phyloP scores from a whole-genome alignment of 2,888 invertebrate species.

The Vanessa cardui region DNA sequence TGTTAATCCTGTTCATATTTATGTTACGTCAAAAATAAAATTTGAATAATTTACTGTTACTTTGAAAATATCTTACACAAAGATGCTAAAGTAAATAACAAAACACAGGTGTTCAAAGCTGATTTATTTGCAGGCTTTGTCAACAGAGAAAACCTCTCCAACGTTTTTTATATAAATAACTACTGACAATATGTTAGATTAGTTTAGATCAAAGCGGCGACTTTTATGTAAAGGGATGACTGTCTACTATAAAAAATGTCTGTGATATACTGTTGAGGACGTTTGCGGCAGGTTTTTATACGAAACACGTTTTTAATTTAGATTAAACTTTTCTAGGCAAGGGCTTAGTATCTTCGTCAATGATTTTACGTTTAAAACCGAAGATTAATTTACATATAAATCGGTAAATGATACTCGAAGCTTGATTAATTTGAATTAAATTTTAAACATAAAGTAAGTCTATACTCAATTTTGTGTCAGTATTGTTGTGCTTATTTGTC shows the following conservation, averaged over 20 bases:
- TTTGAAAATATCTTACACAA: slow-evolving; percentile 7
- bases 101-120: slow-evolving; percentile 18
- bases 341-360: background rate
- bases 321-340: slow-evolving; percentile 2
- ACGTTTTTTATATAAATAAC: slow-evolving; percentile 16
- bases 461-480: too few relatives aligned
- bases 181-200: slow-evolving; percentile 13
- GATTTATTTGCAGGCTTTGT: slow-evolving; percentile 21
- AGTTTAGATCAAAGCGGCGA: background rate
- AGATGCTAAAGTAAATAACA: slow-evolving; percentile 11
- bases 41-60: background rate
- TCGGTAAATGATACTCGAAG: background rate
- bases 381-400: slow-evolving; percentile 4
- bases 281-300: slow-evolving; percentile 5
- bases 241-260: background rate
- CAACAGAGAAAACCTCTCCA: slow-evolving; percentile 17
- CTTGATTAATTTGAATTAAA: too few relatives aligned
- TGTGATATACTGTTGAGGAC: background rate
- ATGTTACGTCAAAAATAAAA: background rate
- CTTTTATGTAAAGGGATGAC: background rate
- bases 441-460: too few relatives aligned
- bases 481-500: too few relatives aligned
- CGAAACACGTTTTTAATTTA: slow-evolving; percentile 10
- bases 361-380: background rate
- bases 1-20: too few relatives aligned